Conservation (phyloP, 2,113 vertebrate genomes). For the Crotalus tigris region DNA sequence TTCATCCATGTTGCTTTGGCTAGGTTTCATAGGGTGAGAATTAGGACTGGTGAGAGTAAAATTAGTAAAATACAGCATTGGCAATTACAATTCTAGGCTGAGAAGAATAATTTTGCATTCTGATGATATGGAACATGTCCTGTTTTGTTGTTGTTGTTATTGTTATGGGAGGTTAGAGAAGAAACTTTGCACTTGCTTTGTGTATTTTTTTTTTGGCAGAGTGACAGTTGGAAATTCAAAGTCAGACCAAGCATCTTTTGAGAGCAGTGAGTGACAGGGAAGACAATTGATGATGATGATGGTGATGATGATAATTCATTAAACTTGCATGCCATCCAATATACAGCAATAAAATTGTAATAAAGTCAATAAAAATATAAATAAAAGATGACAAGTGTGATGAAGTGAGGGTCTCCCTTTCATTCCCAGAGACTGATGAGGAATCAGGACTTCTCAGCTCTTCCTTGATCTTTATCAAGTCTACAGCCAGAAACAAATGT, state of each 20-base stretch:
- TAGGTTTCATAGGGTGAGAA: not conserved
- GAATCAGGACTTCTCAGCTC: not conserved
- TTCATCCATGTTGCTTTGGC: not conserved
- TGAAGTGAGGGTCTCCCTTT: not conserved
- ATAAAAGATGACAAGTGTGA: not conserved
- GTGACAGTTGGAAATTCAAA: not conserved
- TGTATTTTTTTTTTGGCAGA: not conserved
- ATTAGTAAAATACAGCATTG: not conserved
- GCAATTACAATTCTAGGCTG: not conserved
- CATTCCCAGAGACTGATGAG: not conserved
- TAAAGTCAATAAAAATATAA: not conserved
- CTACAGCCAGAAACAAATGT: not conserved
- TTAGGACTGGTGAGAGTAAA: not conserved
- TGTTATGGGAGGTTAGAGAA: not conserved
- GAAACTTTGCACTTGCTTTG: not conserved
- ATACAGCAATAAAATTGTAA: not conserved
- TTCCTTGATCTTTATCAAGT: not conserved
- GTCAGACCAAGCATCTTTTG: not conserved
- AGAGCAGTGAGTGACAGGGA: not conserved
- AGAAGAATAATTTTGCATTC: not conserved
- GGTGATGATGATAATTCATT: not conserved
- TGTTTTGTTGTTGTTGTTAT: too few species aligned
- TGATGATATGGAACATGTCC: not conserved
- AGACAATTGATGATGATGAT: not conserved
- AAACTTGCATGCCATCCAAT: not conserved